Conservation (phyloP, 2,113 vertebrate genomes). For the Apodemus speciosus region DNA sequence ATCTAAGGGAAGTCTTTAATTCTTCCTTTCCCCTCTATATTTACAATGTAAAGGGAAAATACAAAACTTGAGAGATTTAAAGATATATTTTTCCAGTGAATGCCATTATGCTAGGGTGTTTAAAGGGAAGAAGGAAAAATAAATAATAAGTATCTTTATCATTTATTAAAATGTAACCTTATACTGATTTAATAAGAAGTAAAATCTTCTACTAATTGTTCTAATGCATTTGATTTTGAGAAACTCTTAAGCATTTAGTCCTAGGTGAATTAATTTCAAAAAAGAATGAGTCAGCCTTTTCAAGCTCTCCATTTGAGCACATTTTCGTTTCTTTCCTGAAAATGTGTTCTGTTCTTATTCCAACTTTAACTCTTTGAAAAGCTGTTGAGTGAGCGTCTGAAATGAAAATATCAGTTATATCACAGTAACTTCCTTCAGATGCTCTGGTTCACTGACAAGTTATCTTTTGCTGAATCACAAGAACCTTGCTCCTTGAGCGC, state of each 20-base stretch:
- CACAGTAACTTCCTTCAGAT: neutral
- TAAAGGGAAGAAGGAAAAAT: conserved; percentile 44
- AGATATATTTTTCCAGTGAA: neutral
- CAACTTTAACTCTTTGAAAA: neutral
- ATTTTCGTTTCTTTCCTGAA: conserved; percentile 53
- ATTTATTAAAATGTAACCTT: conserved; percentile 49
- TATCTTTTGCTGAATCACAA: neutral
- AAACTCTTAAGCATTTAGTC: conserved; percentile 42
- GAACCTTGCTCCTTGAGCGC: neutral
- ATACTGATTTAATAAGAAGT: neutral
- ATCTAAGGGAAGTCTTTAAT: conserved; percentile 13
- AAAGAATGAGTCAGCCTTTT: conserved; percentile 21
- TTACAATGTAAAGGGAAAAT: conserved; percentile 34
- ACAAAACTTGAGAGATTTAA: neutral
- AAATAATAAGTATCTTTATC: neutral
- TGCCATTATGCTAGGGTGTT: neutral
- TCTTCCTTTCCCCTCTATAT: conserved; percentile 39
- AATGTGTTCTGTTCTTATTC: conserved; percentile 49
- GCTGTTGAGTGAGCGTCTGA: neutral
- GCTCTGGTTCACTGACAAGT: neutral
- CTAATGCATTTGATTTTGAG: conserved; percentile 44
- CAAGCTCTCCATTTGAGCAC: conserved; percentile 1
- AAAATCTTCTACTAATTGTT: conserved; percentile 20
- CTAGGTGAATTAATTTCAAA: conserved; percentile 49
- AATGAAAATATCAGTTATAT: neutral